Conservation (phyloP, 1,140 invertebrate genomes). For the Nymphalis io region DNA sequence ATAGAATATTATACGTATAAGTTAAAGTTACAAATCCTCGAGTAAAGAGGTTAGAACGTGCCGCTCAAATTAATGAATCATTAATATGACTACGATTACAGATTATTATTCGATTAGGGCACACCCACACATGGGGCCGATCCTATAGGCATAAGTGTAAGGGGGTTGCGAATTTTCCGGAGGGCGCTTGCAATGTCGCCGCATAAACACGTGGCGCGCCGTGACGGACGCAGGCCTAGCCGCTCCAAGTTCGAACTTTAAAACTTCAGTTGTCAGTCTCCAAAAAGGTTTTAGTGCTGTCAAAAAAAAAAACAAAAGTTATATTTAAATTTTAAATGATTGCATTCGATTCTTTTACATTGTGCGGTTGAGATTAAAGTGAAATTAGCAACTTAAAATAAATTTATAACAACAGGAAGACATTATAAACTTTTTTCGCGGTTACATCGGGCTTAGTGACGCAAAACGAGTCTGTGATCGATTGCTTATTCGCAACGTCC, state of each 20-base stretch:
- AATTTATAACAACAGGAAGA: conserved; percentile 28
- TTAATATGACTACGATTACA: conserved; percentile 49
- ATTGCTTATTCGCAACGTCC: conserved; percentile 58
- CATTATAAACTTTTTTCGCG: conserved; percentile 32
- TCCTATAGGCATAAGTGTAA: conserved; percentile 41
- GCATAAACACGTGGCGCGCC: conserved; percentile 70
- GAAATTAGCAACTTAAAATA: conserved; percentile 18
- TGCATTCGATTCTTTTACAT: background rate
- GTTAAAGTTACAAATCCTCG: conserved; percentile 4
- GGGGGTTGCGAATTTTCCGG: conserved; percentile 66
- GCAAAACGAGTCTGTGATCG: conserved; percentile 51
- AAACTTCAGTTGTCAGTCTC: background rate
- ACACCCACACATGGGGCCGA: conserved; percentile 49
- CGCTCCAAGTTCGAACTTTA: conserved; percentile 45
- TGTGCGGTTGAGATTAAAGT: background rate
- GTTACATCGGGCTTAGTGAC: conserved; percentile 45
- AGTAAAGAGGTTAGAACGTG: conserved; percentile 48
- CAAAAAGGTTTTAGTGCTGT: conserved; percentile 9
- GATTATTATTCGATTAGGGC: conserved; percentile 62
- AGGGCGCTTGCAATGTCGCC: conserved; percentile 58
- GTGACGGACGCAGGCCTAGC: conserved; percentile 69
- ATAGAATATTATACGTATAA: background rate
- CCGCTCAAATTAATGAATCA: conserved; percentile 71
- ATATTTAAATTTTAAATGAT: background rate
- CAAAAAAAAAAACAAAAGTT: background rate